Conservation (phyloP, 1,140 invertebrate species). For the Drosophila takahashii region DNA sequence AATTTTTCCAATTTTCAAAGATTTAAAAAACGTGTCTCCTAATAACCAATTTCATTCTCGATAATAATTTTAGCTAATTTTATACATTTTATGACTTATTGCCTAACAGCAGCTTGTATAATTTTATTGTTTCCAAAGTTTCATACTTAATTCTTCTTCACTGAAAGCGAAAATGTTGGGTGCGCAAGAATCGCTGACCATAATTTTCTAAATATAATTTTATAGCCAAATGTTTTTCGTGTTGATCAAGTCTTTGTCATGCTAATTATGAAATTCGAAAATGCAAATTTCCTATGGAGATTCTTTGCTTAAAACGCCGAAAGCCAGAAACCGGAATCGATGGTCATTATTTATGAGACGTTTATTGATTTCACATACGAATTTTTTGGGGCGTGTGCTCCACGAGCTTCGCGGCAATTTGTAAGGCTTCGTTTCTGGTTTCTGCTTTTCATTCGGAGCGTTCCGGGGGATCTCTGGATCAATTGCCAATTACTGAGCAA, state of each 20-base stretch:
- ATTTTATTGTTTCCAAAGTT: slow-evolving; percentile 2
- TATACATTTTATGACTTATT: neutral
- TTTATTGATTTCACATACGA: slow-evolving; percentile 47
- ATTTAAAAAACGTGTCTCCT: neutral
- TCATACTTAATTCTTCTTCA: slow-evolving; percentile 11
- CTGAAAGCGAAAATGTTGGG: slow-evolving; percentile 55
- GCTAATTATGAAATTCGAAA: slow-evolving; percentile 62
- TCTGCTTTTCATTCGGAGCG: slow-evolving; percentile 13
- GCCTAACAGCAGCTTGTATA: slow-evolving; percentile 31
- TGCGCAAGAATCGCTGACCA: slow-evolving; percentile 27
- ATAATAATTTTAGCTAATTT: neutral
- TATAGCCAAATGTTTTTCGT: slow-evolving; percentile 20
- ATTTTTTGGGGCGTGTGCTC: slow-evolving; percentile 42
- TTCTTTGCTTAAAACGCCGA: slow-evolving; percentile 36
- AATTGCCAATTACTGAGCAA: slow-evolving; percentile 73
- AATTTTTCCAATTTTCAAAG: neutral
- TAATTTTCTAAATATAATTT: slow-evolving; percentile 34
- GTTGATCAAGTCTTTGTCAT: slow-evolving; percentile 52
- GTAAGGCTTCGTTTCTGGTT: slow-evolving; percentile 52
- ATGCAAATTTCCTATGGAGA: slow-evolving; percentile 53
- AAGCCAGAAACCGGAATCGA: slow-evolving; percentile 41
- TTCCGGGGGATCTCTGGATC: slow-evolving; percentile 43
- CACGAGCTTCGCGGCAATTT: slow-evolving; percentile 51
- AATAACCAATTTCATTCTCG: neutral
- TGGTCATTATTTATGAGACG: slow-evolving; percentile 40